A percentile compares a stretch with the other conserved stretches of the same genome.
These are phyloP conservation scores for Potamarius usumacintae DNA, from an alignment of 2,113 vertebrate species.

Conservation along the genomic window DNA sequence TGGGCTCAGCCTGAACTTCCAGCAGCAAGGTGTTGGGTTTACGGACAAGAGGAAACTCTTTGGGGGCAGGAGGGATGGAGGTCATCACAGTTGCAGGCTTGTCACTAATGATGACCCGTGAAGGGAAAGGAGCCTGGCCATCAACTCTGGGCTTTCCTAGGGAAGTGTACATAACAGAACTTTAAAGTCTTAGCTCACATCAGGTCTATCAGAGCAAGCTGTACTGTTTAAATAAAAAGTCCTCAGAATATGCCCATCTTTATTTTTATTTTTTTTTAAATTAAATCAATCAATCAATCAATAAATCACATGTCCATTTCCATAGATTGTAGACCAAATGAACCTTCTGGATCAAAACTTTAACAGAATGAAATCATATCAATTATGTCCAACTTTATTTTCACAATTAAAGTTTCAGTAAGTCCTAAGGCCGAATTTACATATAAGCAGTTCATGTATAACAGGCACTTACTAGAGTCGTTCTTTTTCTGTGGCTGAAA, in stretches of 20 bases:
- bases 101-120: conserved; percentile 61
- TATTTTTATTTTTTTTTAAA: not conserved
- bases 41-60: conserved; percentile 55
- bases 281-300: too few relatives aligned
- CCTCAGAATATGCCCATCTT: not conserved
- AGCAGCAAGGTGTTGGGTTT: conserved; percentile 71
- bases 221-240: not conserved
- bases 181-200: not conserved
- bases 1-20: conserved; percentile 73
- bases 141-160: conserved; percentile 80
- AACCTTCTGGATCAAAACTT: not conserved
- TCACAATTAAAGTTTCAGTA: not conserved
- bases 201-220: not conserved
- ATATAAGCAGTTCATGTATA: not conserved
- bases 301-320: not conserved
- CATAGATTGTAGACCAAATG: not conserved
- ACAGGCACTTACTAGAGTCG: not conserved
- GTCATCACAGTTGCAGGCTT: conserved; percentile 70
- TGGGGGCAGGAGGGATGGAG: conserved; percentile 68
- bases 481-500: not conserved
- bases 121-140: conserved; percentile 59
- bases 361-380: not conserved
- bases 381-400: not conserved
- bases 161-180: not conserved
- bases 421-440: not conserved